These are phyloP conservation scores for Caenorhabditis sp. DNA, from an alignment of 2,888 invertebrate genomes.

Conservation along the genomic window DNA sequence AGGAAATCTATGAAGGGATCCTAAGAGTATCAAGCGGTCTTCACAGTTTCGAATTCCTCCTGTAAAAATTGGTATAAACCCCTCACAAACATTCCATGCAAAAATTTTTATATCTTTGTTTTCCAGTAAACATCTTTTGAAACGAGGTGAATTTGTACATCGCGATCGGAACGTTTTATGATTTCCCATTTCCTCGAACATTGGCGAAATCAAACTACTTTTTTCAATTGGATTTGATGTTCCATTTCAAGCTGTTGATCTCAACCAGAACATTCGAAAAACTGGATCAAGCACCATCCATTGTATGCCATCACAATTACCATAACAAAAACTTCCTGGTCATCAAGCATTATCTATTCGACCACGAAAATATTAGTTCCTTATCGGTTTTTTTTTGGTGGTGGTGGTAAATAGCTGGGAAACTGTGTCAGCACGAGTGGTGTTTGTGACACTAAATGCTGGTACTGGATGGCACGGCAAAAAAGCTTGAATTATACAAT, in stretches of 20 bases:
- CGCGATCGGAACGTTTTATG: slow-evolving; percentile 9
- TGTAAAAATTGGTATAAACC: background rate
- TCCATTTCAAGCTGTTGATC: slow-evolving; percentile 8
- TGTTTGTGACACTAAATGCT: slow-evolving; percentile 22
- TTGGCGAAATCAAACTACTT: background rate
- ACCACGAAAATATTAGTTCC: slow-evolving; percentile 28
- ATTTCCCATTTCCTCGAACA: background rate
- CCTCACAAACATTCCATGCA: background rate
- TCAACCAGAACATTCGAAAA: slow-evolving; percentile 8
- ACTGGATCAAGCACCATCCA: slow-evolving; percentile 13
- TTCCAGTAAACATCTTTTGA: slow-evolving; percentile 11
- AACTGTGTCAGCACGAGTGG: slow-evolving; percentile 13
- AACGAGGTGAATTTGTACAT: background rate
- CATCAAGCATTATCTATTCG: slow-evolving; percentile 25
- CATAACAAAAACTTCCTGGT: slow-evolving; percentile 49
- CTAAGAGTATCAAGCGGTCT: too few species aligned
- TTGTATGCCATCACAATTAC: slow-evolving; percentile 28
- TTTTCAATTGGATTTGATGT: background rate
- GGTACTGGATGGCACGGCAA: slow-evolving; percentile 47
- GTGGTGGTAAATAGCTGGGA: background rate
- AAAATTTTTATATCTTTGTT: slow-evolving; percentile 17
- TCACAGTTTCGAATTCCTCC: background rate
- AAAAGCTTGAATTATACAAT: slow-evolving; percentile 3
- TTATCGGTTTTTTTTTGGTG: slow-evolving; percentile 26
- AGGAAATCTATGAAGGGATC: too few species aligned